Evolutionary conservation across 35 echinoderm and acorn worm species (phyloP), one percentile per base, ranked within the genome.

Genomic region (Amphiura filiformis): DNA sequence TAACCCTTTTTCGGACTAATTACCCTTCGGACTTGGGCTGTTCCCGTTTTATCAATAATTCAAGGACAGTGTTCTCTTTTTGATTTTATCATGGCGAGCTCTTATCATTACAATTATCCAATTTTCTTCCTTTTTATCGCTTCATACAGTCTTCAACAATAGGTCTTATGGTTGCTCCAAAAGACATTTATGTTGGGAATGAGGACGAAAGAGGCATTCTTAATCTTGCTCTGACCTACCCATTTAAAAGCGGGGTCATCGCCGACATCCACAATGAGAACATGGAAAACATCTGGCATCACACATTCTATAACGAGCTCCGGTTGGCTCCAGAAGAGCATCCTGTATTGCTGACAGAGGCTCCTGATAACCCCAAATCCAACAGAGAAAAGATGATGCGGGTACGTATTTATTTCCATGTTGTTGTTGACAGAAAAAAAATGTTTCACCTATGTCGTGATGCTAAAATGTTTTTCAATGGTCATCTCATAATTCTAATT

Each of bases 371-470:
- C 87, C 92, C 92, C 76, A 93, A 93, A 76, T 87, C 92, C n/a
- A 93, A 93, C 92, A 89, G 92, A 78, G 92, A 93, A 89, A 93
- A 93, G 82, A 93, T 92, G 90, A 92, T 85, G 14, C 90, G 88
- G 90, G 90, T 92, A 36, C 17, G 81, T n/a, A 20, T 79, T n/a
- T n/a, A 15, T 15, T 64, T 64, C 56, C 56, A 15, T 15, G 14
- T 64, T 64, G 14, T 64, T n/a, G n/a, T 64, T 64, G n/a, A 15
- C 56, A 14, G 14, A 14, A 64, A 15, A 64, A 64, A 15, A 64
- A 15, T 64, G n/a, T 64, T 64, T 64, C 56, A 15, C 56, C 14
- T 64, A 13, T 34, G 13, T 79, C 13, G 13, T 14, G 32, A 13
- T 47, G 33, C 1, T 42, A 13, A 1, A 31, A 33, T 47, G 33